A percentile compares a stretch with the other conserved stretches of the same genome.
Conservation (phyloP, 37 sponge, comb jelly and placozoan species). For the Beroe ovata region DNA sequence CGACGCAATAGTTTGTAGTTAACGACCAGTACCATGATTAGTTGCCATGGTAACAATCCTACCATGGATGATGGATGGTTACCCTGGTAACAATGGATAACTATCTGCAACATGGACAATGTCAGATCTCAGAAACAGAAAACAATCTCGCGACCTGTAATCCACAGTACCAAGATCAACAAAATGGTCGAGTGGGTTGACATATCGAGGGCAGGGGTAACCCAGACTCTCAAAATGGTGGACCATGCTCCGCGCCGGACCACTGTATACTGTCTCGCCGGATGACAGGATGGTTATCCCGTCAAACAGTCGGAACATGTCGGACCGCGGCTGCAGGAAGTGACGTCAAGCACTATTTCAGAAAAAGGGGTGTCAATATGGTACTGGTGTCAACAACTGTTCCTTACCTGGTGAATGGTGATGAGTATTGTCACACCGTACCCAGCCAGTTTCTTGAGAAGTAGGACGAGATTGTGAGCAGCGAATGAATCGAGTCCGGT, state of each 20-base stretch:
- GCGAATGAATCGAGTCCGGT: slow-evolving; percentile 55
- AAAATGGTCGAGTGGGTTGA: slow-evolving; percentile 26
- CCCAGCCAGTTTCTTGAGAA: slow-evolving; percentile 50
- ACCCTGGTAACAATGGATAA: no score
- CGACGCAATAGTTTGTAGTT: no score
- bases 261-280: slow-evolving; percentile 55
- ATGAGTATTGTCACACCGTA: slow-evolving; percentile 42
- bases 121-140: no score
- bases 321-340: slow-evolving; percentile 49
- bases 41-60: no score
- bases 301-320: slow-evolving; percentile 66
- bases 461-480: slow-evolving; percentile 46
- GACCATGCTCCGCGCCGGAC: slow-evolving; percentile 31
- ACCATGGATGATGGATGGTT: no score
- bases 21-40: no score
- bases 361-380: background rate
- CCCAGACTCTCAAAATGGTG: slow-evolving; percentile 41
- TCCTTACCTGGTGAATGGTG: slow-evolving; percentile 60
- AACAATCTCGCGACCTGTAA: slow-evolving; percentile 56
- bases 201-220: slow-evolving; percentile 43
- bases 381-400: background rate
- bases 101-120: no score
- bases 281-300: slow-evolving; percentile 56
- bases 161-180: slow-evolving; percentile 62
- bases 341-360: background rate